Base-by-base conservation (phyloP, 2,797 vertebrate species). In the Dendrocincla tyrannina region DNA sequence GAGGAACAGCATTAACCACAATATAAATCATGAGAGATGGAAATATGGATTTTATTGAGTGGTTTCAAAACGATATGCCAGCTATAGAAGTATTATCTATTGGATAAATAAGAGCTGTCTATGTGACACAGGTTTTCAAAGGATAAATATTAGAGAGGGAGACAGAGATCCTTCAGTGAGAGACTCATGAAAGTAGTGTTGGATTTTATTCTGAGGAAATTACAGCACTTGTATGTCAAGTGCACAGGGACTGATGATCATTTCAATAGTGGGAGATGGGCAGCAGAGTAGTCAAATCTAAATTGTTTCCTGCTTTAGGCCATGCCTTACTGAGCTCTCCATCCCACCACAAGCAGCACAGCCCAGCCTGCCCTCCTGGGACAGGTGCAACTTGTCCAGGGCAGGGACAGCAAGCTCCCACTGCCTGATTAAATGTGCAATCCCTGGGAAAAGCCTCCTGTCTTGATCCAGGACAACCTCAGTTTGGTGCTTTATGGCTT, bases 51-150 rank as follows among this genome's bases (percentile, higher is more conserved):
- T 93, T 96, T 94, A 91, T 62, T 52, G 85, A 93, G 68, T 62
- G 82, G 33, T 88, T 95, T 64, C 84, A 66, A 80, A 96, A 95
- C 1, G 35, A 93, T 95, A 86, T 94, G 93, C 91, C 94, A 93
- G 90, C 96, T 95, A 91, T 24, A 96, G 95, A 95, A 96, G 95
- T 94, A 92, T 96, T 97, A 95, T 95, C 95, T 94, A 75, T 84
- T 91, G 83, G 92, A 88, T 95, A 96, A 97, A 95, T 94, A 96
- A 96, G 94, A 96, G 96, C 96, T 96, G 91, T 95, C 93, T 96
- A 81, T 86, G 94, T 96, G 96, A 97, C 95, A 97, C 64, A 46
- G 94, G 95, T 93, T 96, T 96, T 96, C 89, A 96, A 96, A 96
- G 92, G 94, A 96, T 93, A 96, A 94, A 96, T 96, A 95, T 95